A percentile compares a stretch with the other conserved stretches of the same genome.
Evolutionary conservation across 1,140 invertebrate species (phyloP).

Genomic region (Pseudomyrmex pallidus): DNA sequence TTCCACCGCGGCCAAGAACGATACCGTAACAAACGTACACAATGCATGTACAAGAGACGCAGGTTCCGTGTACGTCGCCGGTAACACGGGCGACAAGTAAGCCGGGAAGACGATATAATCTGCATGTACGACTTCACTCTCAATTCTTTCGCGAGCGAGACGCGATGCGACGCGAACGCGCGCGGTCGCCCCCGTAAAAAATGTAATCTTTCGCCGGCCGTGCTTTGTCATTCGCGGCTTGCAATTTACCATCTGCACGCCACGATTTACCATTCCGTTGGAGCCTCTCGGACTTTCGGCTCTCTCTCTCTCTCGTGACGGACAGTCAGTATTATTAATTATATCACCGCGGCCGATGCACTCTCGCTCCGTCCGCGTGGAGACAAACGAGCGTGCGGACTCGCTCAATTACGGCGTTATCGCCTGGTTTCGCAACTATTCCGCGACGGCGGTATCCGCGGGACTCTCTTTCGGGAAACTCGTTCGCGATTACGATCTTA

Average conservation of each 20-base stretch:
- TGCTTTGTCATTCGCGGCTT: conserved; percentile 52
- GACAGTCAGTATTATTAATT: conserved; percentile 53
- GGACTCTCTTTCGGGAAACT: conserved; percentile 21
- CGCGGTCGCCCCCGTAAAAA: conserved; percentile 18
- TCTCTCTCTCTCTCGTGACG: conserved; percentile 17
- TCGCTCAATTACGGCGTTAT: conserved; percentile 54
- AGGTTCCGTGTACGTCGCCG: conserved; percentile 61
- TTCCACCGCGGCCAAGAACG: conserved; percentile 18
- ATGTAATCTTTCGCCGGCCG: conserved; percentile 37
- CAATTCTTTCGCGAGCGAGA: conserved; percentile 50
- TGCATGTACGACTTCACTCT: conserved; percentile 60
- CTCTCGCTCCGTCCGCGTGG: conserved; percentile 8
- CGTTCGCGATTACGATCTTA: conserved; percentile 43
- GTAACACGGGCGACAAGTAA: conserved; percentile 61
- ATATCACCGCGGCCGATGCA: conserved; percentile 19
- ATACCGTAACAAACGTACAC: conserved; percentile 57
- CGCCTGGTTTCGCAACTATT: conserved; percentile 46
- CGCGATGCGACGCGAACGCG: conserved; percentile 9
- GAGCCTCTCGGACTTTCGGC: conserved; percentile 45
- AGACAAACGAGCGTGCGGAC: conserved; percentile 60
- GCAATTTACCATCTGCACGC: conserved; percentile 54
- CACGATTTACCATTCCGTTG: conserved; percentile 52
- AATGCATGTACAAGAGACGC: conserved; percentile 53
- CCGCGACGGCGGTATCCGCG: not conserved
- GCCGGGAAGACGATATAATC: conserved; percentile 62